Conservation (phyloP, 2,888 invertebrate species). For the Ophioninae sp. region DNA sequence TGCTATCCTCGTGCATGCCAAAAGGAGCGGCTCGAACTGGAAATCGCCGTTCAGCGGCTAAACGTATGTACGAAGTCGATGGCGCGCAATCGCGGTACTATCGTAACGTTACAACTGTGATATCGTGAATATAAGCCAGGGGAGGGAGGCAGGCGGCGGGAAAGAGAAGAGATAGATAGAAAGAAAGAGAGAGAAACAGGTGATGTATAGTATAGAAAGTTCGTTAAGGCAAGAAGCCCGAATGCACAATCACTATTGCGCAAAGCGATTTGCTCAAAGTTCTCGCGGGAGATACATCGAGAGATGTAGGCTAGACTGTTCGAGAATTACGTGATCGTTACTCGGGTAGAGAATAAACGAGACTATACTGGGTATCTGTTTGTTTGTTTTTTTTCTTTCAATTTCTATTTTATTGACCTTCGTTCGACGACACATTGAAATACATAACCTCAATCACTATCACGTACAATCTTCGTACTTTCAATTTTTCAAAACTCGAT, state of each 20-base stretch:
- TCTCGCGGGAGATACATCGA: constrained; percentile 24
- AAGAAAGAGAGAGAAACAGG: constrained; percentile 10
- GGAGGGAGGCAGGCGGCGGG: background rate
- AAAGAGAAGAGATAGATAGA: background rate
- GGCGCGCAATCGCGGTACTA: background rate
- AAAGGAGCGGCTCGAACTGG: constrained; percentile 19
- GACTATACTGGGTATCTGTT: constrained; percentile 12
- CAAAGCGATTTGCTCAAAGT: constrained; percentile 32
- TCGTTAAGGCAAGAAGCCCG: constrained; percentile 25
- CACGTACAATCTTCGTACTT: background rate
- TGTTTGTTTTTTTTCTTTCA: constrained; percentile 10
- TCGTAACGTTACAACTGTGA: constrained; percentile 6
- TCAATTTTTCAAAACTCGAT: background rate
- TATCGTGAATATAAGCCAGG: background rate
- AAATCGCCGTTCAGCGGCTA: background rate
- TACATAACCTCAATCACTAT: constrained; percentile 28
- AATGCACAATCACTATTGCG: constrained; percentile 51
- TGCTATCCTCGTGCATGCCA: constrained; percentile 14
- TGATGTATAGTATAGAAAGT: background rate
- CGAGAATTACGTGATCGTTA: constrained; percentile 50
- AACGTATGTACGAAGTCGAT: background rate
- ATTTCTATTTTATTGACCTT: constrained; percentile 54
- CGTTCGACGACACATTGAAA: constrained; percentile 48
- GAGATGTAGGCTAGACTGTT: constrained; percentile 42
- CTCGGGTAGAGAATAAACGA: constrained; percentile 28